Evolutionary conservation across 2,888 invertebrate genomes (phyloP).

Genomic region (Hoplodrina blanda): DNA sequence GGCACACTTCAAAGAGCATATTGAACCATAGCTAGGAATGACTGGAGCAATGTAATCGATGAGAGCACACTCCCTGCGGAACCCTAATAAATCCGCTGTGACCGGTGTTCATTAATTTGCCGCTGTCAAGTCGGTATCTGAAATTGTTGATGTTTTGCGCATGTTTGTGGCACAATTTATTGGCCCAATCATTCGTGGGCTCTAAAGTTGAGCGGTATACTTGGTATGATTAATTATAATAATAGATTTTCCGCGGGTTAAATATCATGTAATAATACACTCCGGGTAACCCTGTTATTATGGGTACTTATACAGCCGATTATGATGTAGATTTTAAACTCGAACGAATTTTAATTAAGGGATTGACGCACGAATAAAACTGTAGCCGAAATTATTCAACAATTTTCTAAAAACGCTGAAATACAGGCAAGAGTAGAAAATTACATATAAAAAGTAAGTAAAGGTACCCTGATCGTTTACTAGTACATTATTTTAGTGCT

Average conservation of each 20-base stretch:
- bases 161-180: slow-evolving; percentile 84
- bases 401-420: not conserved
- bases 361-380: not conserved
- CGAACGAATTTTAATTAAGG: slow-evolving; percentile 3
- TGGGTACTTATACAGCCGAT: slow-evolving; percentile 14
- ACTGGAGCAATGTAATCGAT: slow-evolving; percentile 71
- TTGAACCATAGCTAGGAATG: slow-evolving; percentile 64
- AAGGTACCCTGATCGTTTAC: slow-evolving; percentile 8
- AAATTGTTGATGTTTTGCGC: slow-evolving; percentile 88
- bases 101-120: slow-evolving; percentile 87
- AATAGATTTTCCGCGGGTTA: slow-evolving; percentile 66
- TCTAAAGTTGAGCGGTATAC: slow-evolving; percentile 74
- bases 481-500: slow-evolving; percentile 39
- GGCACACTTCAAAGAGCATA: slow-evolving; percentile 62
- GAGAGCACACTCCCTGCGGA: slow-evolving; percentile 70
- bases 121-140: slow-evolving; percentile 85
- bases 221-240: slow-evolving; percentile 75
- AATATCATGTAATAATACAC: slow-evolving; percentile 54
- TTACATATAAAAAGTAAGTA: not conserved
- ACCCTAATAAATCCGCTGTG: slow-evolving; percentile 85
- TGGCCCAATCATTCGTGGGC: slow-evolving; percentile 80
- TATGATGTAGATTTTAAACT: slow-evolving; percentile 9
- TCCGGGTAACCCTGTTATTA: slow-evolving; percentile 28
- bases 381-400: not conserved
- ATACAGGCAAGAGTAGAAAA: not conserved